phyloP scores from a whole-genome alignment of 2,888 invertebrate genomes.

The Piscicola geometra region DNA sequence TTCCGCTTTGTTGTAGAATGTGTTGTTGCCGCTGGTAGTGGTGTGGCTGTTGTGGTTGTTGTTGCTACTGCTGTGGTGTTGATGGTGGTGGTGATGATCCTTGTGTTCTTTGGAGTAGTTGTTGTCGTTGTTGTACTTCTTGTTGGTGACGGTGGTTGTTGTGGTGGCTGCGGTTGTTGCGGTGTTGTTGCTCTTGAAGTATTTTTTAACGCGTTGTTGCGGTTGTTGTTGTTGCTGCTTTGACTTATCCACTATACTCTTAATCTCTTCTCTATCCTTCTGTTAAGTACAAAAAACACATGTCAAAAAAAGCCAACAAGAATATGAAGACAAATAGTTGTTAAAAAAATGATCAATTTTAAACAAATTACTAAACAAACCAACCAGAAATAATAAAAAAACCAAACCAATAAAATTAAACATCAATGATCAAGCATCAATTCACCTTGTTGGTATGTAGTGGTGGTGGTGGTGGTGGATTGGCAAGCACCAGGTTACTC shows the following conservation, averaged over 20 bases:
- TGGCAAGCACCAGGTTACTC: neutral
- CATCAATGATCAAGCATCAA: neutral
- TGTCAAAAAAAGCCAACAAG: neutral
- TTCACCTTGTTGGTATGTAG: neutral
- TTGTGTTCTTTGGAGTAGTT: neutral
- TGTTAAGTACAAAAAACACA: no score
- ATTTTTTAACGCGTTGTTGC: no score
- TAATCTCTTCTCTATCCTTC: no score
- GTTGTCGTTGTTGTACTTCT: neutral
- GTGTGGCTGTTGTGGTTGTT: neutral
- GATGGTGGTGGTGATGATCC: neutral
- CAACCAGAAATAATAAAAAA: no score
- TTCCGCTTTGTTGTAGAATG: neutral
- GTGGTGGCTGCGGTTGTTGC: neutral
- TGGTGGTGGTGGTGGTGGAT: neutral
- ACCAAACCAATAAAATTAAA: neutral
- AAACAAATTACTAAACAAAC: no score
- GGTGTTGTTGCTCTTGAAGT: neutral
- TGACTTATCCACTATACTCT: no score
- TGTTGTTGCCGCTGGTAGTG: neutral
- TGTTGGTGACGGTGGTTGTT: neutral
- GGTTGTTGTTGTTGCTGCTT: no score
- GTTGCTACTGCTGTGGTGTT: neutral
- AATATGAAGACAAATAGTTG: neutral
- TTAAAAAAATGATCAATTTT: no score